A percentile compares a stretch with the other conserved stretches of the same genome.
These are phyloP conservation scores for Larimichthys crocea DNA, from an alignment of 2,113 vertebrate genomes.

Conservation along the genomic window DNA sequence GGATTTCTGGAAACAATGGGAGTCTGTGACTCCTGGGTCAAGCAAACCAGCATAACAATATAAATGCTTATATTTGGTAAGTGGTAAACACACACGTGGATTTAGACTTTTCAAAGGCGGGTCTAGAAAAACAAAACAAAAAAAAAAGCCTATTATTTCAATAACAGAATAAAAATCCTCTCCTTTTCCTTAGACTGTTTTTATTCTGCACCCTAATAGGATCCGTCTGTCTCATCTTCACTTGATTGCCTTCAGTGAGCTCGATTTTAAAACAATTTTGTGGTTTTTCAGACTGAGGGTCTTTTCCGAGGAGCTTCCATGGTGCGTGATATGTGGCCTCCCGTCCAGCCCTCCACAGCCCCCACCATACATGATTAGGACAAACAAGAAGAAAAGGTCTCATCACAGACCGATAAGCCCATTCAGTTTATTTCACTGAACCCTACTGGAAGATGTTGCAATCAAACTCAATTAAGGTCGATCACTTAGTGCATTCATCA, in stretches of 20 bases:
- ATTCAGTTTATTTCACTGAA: conserved; percentile 73
- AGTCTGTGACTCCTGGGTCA: conserved; percentile 49
- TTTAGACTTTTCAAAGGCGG: conserved; percentile 40
- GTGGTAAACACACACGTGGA: conserved; percentile 38
- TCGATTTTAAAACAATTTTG: background rate
- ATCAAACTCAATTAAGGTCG: conserved; percentile 81
- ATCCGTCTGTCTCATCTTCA: background rate
- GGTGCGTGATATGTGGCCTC: conserved; percentile 19
- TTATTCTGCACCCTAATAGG: background rate
- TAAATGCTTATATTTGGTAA: conserved; percentile 25
- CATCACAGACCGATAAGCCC: conserved; percentile 79
- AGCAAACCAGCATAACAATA: conserved; percentile 17
- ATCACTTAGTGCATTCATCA: conserved; percentile 53
- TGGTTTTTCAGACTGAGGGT: background rate
- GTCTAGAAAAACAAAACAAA: background rate
- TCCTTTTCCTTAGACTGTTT: background rate
- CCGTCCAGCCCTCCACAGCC: conserved; percentile 8
- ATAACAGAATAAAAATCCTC: background rate
- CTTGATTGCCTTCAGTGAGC: background rate
- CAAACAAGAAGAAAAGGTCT: conserved; percentile 59
- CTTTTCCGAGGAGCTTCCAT: conserved; percentile 19
- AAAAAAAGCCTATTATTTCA: background rate
- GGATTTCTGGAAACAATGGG: conserved; percentile 67
- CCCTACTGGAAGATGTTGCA: conserved; percentile 55
- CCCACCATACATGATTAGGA: conserved; percentile 63